These are phyloP conservation scores for Mico argentatus DNA, from an alignment of 2,797 vertebrate genomes.

Conservation along the genomic window DNA sequence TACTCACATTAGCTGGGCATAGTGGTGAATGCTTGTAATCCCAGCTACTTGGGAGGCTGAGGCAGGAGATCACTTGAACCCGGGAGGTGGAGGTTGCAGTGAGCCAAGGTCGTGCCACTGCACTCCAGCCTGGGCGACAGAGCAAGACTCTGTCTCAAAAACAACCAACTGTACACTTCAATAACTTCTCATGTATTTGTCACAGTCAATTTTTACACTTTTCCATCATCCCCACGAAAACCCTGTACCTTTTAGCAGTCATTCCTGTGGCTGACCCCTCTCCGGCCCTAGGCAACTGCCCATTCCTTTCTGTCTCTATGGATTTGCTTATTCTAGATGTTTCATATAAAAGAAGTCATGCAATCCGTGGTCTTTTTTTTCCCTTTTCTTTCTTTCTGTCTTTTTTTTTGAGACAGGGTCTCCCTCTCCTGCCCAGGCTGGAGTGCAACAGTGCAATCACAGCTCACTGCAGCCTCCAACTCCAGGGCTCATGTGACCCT, in stretches of 20 bases:
- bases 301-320: background rate
- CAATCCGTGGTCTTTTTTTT: background rate
- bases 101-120: background rate
- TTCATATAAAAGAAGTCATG: background rate
- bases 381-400: background rate
- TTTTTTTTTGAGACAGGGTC: background rate
- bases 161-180: background rate
- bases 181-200: background rate
- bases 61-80: background rate
- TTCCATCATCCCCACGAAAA: background rate
- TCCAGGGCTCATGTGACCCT: too few relatives aligned
- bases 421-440: background rate
- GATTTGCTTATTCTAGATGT: background rate
- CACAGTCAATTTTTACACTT: background rate
- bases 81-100: background rate
- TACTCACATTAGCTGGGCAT: background rate
- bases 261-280: too few relatives aligned
- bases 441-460: too few relatives aligned
- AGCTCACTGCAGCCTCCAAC: too few relatives aligned
- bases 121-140: background rate
- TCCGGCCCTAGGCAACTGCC: too few relatives aligned
- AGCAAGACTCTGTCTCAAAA: background rate
- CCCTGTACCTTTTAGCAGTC: background rate
- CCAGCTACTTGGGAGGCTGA: background rate
- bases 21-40: background rate